Evolutionary conservation across 2,113 vertebrate genomes (phyloP).

Genomic region (Elephas maximus): DNA sequence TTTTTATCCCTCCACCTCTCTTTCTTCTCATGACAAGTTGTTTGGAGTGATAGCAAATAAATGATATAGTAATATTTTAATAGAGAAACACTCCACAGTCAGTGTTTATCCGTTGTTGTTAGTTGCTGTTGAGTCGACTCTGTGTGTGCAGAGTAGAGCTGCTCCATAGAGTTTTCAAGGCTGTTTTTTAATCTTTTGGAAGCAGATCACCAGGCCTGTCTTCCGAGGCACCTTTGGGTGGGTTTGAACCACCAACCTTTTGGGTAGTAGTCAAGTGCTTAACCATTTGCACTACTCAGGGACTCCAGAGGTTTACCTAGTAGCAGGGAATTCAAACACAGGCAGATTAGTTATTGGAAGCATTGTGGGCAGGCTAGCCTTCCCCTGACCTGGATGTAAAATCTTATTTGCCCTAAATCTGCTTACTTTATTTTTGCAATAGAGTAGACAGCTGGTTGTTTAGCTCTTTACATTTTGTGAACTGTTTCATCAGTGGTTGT

Average conservation of each 20-base stretch:
- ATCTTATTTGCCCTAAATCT: background rate
- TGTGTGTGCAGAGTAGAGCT: background rate
- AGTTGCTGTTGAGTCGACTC: background rate
- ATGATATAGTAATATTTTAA: background rate
- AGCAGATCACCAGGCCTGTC: background rate
- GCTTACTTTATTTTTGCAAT: background rate
- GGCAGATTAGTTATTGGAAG: background rate
- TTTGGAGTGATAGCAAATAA: background rate
- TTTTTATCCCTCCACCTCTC: background rate
- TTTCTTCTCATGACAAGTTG: background rate
- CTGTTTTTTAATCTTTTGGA: background rate
- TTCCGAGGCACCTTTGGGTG: background rate
- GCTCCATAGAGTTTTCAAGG: background rate
- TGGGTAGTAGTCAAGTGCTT: background rate
- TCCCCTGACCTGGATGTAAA: background rate
- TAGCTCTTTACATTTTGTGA: conserved; percentile 5
- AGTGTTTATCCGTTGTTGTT: background rate
- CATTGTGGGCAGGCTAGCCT: background rate
- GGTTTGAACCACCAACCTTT: background rate
- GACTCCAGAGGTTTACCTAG: background rate
- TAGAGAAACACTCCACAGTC: background rate
- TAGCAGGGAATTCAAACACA: background rate
- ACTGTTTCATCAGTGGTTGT: conserved; percentile 5
- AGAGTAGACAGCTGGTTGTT: background rate
- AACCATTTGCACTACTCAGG: background rate